Base-by-base conservation (phyloP, 2,888 invertebrate species). In the Coelopa pilipes region DNA sequence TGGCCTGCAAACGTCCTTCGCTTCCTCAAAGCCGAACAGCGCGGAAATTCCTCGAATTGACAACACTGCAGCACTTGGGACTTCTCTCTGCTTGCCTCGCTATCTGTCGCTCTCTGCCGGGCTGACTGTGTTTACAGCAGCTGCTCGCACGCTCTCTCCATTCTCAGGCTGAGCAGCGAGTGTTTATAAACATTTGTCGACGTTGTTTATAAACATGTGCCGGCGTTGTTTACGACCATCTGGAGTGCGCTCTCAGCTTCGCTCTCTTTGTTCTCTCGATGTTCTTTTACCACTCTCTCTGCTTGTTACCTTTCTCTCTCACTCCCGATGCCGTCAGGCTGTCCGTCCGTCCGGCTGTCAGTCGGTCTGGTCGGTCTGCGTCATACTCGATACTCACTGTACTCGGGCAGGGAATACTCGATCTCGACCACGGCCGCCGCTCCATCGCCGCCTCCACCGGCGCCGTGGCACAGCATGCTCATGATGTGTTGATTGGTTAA, bases 331-430 rank as follows among this genome's bases (percentile, higher is more conserved):
- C 21, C 21, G 17, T n/a, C 17, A 55, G 17, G 7, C 17, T 1
- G 10, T 55, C 7, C 55, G 17, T 17, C 19, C 7, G n/a, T n/a
- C n/a, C n/a, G n/a, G n/a, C n/a, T n/a, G n/a, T n/a, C n/a, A n/a
- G n/a, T n/a, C n/a, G n/a, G 7, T 60, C 12, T 24, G 17, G 5
- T 60, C 49, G 9, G 55, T 10, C 24, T 59, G 12, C 11, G 13
- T 53, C 24, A 34, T 34, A n/a, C 12, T 68, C 17, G 21, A 70
- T 78, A 89, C 91, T 91, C 86, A 94, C 95, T 92, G 87, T 92
- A 92, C 83, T 93, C 92, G 46, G 95, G 95, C 85, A 95, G 90
- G 76, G 93, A 93, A 87, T 95, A 96, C 84, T 95, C 94, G 78
- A 95, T 92, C 88, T 95, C 95, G 81, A 96, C 88, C n/a, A 92